Conservation (phyloP, 2,797 vertebrate genomes). For the Coranthus polyacanthus region DNA sequence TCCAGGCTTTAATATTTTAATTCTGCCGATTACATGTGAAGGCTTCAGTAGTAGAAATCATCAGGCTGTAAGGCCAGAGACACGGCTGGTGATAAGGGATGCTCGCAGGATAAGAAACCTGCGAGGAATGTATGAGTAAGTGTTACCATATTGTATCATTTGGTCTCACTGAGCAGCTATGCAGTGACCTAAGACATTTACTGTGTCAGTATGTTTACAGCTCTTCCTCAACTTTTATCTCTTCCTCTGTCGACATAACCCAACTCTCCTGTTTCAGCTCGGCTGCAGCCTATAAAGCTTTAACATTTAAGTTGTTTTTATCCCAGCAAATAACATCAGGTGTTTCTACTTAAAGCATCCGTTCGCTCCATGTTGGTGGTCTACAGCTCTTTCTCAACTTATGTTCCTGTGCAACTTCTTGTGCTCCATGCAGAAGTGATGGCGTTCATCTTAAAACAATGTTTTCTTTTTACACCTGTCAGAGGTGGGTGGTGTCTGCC, state of each 20-base stretch:
- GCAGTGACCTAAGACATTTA: slow-evolving; percentile 27
- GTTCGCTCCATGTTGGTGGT: slow-evolving; percentile 40
- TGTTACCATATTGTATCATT: slow-evolving; percentile 24
- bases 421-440: slow-evolving; percentile 2
- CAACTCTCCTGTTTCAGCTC: background rate
- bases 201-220: slow-evolving; percentile 44
- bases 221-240: slow-evolving; percentile 1
- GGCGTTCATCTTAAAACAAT: slow-evolving; percentile 22
- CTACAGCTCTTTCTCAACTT: slow-evolving; percentile 5
- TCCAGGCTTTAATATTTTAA: slow-evolving; percentile 27
- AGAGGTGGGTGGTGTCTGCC: background rate
- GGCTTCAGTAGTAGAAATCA: background rate
- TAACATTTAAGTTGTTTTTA: slow-evolving; percentile 39
- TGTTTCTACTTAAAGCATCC: slow-evolving; percentile 61
- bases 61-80: background rate
- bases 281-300: slow-evolving; percentile 30
- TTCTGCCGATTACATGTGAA: slow-evolving; percentile 21
- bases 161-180: slow-evolving; percentile 36
- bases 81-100: background rate
- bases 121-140: slow-evolving; percentile 16
- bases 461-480: background rate
- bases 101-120: background rate
- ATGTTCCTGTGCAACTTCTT: background rate
- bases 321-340: slow-evolving; percentile 51
- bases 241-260: slow-evolving; percentile 28